Base-by-base conservation (phyloP, 1,140 invertebrate species). In the Pinna nobilis region DNA sequence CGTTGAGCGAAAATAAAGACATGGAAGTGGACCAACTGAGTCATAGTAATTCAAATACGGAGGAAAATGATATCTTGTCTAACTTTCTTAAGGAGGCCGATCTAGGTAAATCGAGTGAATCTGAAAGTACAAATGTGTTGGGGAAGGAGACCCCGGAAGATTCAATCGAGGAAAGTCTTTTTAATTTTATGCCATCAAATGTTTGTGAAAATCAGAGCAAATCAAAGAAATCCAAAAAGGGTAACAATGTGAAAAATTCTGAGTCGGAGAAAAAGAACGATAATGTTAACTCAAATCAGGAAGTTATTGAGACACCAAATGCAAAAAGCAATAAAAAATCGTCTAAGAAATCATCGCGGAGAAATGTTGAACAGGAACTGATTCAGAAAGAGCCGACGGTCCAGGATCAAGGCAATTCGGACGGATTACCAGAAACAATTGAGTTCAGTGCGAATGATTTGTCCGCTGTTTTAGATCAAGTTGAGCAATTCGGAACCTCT, bases 391-490 rank as follows among this genome's bases (percentile, higher is more conserved):
- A 67, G 44, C 18, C 64, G 11, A 44, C 60, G 18, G 51, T 20
- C 20, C n/a, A n/a, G n/a, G 59, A 66, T 13, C 69, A 71, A 33
- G 63, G 68, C 15, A 44, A 66, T 11, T 55, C 67, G 7, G 41
- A 49, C 9, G 53, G 51, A 37, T 74, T 86, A 23, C 86, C 86
- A 0, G 84, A 86, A 35, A 81, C 67, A 51, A 87, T 87, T 20
- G 80, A 65, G 33, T 87, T 86, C 66, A 72, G 74, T 41, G 84
- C 80, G 67, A 83, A 77, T 50, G 83, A 87, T 49, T 50, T 87
- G 15, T 79, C 74, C 1, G 82, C 82, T 68, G 85, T 87, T 0
- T 68, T 87, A 11, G 83, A 86, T 60, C 86, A 86, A 63, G 85
- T 87, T 13, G 86, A 87, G 67, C 82, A 81, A 18, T 72, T 84